These are phyloP conservation scores for Ceratina japonica DNA, from an alignment of 1,140 invertebrate species.

Conservation along the genomic window DNA sequence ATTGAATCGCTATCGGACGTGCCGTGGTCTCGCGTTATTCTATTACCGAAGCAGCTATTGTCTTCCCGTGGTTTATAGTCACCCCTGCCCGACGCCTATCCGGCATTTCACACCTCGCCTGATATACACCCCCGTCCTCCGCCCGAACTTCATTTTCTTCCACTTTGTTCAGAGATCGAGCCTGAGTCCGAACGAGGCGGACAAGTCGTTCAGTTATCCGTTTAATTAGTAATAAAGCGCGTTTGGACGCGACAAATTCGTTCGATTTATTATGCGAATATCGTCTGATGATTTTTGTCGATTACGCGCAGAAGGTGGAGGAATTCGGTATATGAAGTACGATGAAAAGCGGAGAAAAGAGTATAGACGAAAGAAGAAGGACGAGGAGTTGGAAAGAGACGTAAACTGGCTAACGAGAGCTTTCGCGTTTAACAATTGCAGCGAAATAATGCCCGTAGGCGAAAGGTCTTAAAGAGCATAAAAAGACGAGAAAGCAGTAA, in stretches of 20 bases:
- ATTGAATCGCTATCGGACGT: slow-evolving; percentile 75
- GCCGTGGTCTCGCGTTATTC: slow-evolving; percentile 73
- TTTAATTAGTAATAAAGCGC: too few species aligned
- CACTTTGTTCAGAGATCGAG: too few species aligned
- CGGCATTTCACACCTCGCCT: slow-evolving; percentile 32
- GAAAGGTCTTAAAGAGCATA: slow-evolving; percentile 6
- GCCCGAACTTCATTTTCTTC: too few species aligned
- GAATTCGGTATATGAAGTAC: neutral
- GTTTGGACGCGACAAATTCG: too few species aligned
- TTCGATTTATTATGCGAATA: too few species aligned
- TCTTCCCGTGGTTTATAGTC: slow-evolving; percentile 74
- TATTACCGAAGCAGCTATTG: slow-evolving; percentile 75
- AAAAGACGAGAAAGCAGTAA: slow-evolving; percentile 1
- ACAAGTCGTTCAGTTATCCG: too few species aligned
- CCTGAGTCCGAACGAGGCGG: too few species aligned
- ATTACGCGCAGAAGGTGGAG: too few species aligned
- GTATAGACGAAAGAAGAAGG: neutral
- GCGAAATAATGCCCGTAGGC: slow-evolving; percentile 2
- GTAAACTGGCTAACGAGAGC: slow-evolving; percentile 11
- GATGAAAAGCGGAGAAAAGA: neutral
- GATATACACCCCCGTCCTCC: neutral
- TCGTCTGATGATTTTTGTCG: too few species aligned
- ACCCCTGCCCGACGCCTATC: slow-evolving; percentile 54
- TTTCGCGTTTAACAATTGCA: slow-evolving; percentile 11
- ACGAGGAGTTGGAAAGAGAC: neutral